Evolutionary conservation across 2,113 vertebrate species (phyloP), one percentile per base, ranked within the genome.

Genomic region (Globicephala melas): DNA sequence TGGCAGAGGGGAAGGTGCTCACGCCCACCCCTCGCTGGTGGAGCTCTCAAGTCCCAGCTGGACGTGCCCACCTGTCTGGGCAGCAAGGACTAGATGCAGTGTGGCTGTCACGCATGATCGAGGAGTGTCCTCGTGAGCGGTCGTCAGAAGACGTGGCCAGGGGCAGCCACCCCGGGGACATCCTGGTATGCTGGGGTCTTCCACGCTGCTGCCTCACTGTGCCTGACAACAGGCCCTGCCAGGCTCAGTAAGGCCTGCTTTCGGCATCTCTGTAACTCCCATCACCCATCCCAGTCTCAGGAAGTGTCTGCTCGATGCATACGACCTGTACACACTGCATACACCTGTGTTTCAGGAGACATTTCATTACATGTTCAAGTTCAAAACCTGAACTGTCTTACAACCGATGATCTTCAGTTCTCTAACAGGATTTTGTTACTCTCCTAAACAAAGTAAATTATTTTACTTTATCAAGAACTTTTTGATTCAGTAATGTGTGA

Each of bases 101-200:
- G 14, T 21, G 50, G 47, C 50, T 62, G 5, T 20, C 41, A 63
- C 0, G 1, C 4, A 44, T 47, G 63, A 33, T 1, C 60, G 33
- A 68, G 38, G 62, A 31, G 10, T 36, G 63, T 44, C 47, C 23
- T 11, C 7, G 21, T 6, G 53, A 50, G 47, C 23, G n/a, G 53
- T 31, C 26, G 13, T 41, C 0, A 55, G n/a, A 17, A 73, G 17
- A 31, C 5, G 15, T 18, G 38, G 62, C 31, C 50, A 53, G 53
- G 81, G 8, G 28, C 1, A 1, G 55, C 33, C 20, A 10, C 36
- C 47, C 36, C 2, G 1, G 47, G 2, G 13, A 9, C 5, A 9
- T 3, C 33, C 77, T 58, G 73, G 47, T 15, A 0, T 10, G 63
- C 33, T 41, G 25, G 58, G 31, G 17, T 8, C 23, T 1, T 3